Base-by-base conservation (phyloP, 2,888 invertebrate species). In the Macaria liturata region DNA sequence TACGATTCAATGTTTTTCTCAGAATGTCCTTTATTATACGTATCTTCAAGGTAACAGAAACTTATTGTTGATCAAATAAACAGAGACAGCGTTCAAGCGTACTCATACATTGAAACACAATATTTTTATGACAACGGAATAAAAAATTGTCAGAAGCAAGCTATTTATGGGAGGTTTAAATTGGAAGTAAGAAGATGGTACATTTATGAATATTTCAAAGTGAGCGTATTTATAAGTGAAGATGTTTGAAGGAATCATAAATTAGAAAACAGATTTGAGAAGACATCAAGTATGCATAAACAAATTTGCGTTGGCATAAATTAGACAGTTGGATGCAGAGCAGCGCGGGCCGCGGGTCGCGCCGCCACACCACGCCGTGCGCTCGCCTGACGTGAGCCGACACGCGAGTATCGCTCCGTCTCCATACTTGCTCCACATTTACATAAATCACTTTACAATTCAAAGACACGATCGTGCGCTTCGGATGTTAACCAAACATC, bases 291-390 rank as follows among this genome's bases (percentile, higher is more conserved):
- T 52, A 61, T 46, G 42, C 54, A 52, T 52, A 59, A 58, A 61
- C 53, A 61, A 55, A 59, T 61, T 56, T 61, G 54, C 55, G 59
- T 54, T 61, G 49, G 48, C 58, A 50, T 56, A 52, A 56, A 56
- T 60, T 60, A 53, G 45, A 55, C 52, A 34, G 49, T 43, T 46
- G 48, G 46, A 56, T 32, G 47, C 4, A 37, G 50, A 54, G 49
- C 49, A 39, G 47, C 45, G 34, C 20, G 50, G 50, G 34, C 34
- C 7, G 34, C 34, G 34, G 7, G 34, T 6, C 42, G 42, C 1
- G 42, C 42, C 42, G 42, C 8, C 42, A 8, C 34, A 37, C 34
- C 20, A 20, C 20, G 20, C 20, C 20, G 20, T 2, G 20, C 20
- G 20, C 20, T 20, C 7, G 34, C 34, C 1, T 1, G 34, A 37